These are phyloP conservation scores for Clivina fossor DNA, from an alignment of 2,888 invertebrate genomes.

Conservation along the genomic window DNA sequence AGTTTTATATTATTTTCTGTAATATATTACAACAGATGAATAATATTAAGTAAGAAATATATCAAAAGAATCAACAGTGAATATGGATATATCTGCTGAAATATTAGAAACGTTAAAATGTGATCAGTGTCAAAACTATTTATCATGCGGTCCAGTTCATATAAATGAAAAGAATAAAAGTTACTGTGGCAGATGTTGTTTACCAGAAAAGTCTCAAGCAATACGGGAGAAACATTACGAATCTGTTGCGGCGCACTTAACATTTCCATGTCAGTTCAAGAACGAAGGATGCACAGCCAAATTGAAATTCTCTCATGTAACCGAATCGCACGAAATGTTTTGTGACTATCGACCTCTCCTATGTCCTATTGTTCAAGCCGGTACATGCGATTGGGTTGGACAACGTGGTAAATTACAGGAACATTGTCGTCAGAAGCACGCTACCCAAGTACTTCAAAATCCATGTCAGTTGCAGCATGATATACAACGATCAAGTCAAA, in stretches of 20 bases:
- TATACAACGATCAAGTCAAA: neutral
- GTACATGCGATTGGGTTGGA: neutral
- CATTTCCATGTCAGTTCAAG: neutral
- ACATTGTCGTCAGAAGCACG: neutral
- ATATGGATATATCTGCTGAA: neutral
- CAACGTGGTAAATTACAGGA: neutral
- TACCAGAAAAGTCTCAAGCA: neutral
- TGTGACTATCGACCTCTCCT: neutral
- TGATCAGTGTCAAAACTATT: neutral
- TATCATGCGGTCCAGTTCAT: neutral
- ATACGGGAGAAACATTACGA: neutral
- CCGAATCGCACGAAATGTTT: neutral
- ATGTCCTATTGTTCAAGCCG: neutral
- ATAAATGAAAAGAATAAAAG: neutral
- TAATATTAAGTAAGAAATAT: no score
- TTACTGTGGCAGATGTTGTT: neutral
- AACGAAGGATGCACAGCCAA: neutral
- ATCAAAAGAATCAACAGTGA: no score
- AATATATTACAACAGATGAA: no score
- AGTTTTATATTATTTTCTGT: no score
- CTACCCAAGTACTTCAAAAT: neutral
- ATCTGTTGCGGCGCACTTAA: neutral
- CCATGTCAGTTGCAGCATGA: neutral
- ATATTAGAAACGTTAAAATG: neutral
- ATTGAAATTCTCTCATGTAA: neutral